A percentile compares a stretch with the other conserved stretches of the same genome.
These are phyloP conservation scores for Agrotis ipsilon DNA, from an alignment of 2,888 invertebrate species.

Conservation along the genomic window DNA sequence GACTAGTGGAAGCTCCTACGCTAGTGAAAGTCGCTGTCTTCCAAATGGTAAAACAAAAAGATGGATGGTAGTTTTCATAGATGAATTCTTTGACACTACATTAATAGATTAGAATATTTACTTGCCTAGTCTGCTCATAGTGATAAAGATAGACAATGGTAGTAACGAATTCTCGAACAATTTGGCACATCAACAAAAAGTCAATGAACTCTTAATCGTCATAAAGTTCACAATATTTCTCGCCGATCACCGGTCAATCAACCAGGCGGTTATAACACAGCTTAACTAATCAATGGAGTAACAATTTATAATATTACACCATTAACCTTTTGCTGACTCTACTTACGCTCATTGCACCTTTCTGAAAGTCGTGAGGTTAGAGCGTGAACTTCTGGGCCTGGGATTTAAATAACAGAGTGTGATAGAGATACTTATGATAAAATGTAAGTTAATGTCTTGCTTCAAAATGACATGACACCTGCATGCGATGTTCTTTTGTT, in stretches of 20 bases:
- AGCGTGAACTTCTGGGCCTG: constrained; percentile 17
- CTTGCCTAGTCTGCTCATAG: background rate
- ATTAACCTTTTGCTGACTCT: constrained; percentile 50
- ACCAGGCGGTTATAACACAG: constrained; percentile 40
- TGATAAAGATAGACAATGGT: background rate
- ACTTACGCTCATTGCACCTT: constrained; percentile 38
- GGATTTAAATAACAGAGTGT: constrained; percentile 29
- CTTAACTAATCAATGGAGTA: constrained; percentile 42
- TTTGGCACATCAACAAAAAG: constrained; percentile 20
- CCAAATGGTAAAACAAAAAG: too few relatives aligned
- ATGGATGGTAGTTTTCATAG: too few relatives aligned
- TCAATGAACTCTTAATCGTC: constrained; percentile 23
- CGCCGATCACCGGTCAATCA: constrained; percentile 3
- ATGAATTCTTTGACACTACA: background rate
- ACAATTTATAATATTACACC: constrained; percentile 46
- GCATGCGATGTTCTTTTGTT: constrained; percentile 1
- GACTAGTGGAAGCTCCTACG: too few relatives aligned
- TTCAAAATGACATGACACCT: constrained; percentile 3
- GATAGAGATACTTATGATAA: background rate
- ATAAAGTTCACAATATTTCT: constrained; percentile 23
- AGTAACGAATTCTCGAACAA: background rate
- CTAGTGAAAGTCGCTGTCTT: too few relatives aligned
- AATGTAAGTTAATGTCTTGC: background rate
- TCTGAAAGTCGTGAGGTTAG: constrained; percentile 47
- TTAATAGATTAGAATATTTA: background rate